Percentiles rank a stretch among this genome's conserved stretches.
Evolutionary conservation across 2,888 invertebrate genomes (phyloP).

Genomic region (Apodemia duryi): DNA sequence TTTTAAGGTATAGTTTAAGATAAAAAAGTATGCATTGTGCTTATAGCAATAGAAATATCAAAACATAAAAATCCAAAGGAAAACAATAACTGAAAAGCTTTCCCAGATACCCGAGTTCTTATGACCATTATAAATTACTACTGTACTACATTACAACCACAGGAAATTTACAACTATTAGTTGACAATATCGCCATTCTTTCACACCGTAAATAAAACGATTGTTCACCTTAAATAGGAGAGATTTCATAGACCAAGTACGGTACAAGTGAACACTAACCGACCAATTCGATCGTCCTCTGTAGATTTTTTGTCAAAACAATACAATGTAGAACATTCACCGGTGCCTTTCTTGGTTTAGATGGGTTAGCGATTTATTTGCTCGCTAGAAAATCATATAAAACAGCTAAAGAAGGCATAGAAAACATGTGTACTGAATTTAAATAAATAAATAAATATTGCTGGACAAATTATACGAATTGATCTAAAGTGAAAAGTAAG

Average conservation of each 20-base stretch:
- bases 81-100: neutral
- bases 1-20: too few relatives aligned
- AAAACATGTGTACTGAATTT: too few relatives aligned
- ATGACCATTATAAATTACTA: slow-evolving; percentile 22
- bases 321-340: neutral
- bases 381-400: neutral
- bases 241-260: slow-evolving; percentile 8
- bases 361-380: slow-evolving; percentile 1
- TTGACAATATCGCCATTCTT: slow-evolving; percentile 35
- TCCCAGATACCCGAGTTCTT: neutral
- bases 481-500: too few relatives aligned
- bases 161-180: slow-evolving; percentile 1
- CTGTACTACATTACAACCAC: slow-evolving; percentile 7
- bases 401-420: neutral
- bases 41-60: too few relatives aligned
- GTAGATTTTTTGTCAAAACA: slow-evolving; percentile 13
- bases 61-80: too few relatives aligned
- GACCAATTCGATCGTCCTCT: neutral
- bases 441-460: too few relatives aligned
- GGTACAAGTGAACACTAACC: neutral
- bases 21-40: too few relatives aligned
- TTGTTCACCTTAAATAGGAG: slow-evolving; percentile 46
- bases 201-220: slow-evolving; percentile 47
- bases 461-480: too few relatives aligned
- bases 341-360: neutral